A percentile compares a stretch with the other conserved stretches of the same genome.
Conservation (phyloP, 2,888 invertebrate genomes). For the Diploptera punctata region DNA sequence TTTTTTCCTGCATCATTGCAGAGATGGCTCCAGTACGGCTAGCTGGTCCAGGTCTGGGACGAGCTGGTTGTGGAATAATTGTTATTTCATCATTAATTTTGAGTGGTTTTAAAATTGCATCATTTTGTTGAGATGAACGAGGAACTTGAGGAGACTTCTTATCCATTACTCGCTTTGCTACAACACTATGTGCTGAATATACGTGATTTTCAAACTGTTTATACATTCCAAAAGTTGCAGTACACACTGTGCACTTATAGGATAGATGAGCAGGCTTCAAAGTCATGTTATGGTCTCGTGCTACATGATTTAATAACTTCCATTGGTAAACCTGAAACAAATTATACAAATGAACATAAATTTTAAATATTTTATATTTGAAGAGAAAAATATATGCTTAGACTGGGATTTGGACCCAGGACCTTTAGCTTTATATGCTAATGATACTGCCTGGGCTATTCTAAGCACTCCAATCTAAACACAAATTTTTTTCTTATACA, state of each 20-base stretch:
- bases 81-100: conserved; percentile 91
- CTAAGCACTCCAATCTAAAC: no score
- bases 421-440: no score
- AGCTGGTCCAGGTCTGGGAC: conserved; percentile 44
- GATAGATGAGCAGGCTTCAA: conserved; percentile 92
- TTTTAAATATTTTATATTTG: no score
- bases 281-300: conserved; percentile 89
- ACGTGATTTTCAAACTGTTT: conserved; percentile 95
- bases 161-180: conserved; percentile 85
- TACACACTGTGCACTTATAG: conserved; percentile 95
- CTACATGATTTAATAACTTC: conserved; percentile 91
- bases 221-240: conserved; percentile 94
- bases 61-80: conserved; percentile 82
- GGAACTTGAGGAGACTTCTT: conserved; percentile 62
- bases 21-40: conserved; percentile 40
- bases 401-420: no score
- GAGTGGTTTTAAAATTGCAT: conserved; percentile 72
- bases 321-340: conserved; percentile 84
- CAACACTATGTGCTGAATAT: conserved; percentile 90
- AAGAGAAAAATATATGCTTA: no score
- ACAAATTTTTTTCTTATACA: no score
- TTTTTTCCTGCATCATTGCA: conserved; percentile 27
- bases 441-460: no score
- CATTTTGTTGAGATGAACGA: conserved; percentile 34
- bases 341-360: no score